Percentiles rank a stretch among this genome's conserved stretches.
phyloP scores from a whole-genome alignment of 2,888 invertebrate genomes.

The Hedya salicella region DNA sequence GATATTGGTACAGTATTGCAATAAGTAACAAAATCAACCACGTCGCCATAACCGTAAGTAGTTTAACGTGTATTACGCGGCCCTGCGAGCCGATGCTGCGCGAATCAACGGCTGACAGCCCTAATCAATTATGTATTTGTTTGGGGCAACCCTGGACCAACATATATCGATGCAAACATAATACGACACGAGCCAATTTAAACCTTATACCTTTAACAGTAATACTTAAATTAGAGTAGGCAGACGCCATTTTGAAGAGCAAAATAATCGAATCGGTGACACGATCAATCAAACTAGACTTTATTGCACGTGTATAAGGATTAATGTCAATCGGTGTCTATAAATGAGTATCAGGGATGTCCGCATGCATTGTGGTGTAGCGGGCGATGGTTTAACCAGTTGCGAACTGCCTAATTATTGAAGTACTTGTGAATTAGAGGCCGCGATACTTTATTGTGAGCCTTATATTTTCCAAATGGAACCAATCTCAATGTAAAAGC shows the following conservation, averaged over 20 bases:
- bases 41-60: slow-evolving; percentile 9
- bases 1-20: background rate
- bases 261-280: background rate
- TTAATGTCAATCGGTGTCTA: background rate
- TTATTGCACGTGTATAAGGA: background rate
- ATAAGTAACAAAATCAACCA: slow-evolving; percentile 6
- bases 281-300: background rate
- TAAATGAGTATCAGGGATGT: slow-evolving; percentile 13
- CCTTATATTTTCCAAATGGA: background rate
- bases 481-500: too few relatives aligned
- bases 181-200: background rate
- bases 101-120: slow-evolving; percentile 19
- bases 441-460: background rate
- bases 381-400: background rate
- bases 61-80: background rate
- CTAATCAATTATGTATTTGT: slow-evolving; percentile 36
- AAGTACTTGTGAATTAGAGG: background rate
- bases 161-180: slow-evolving; percentile 14
- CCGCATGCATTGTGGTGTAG: slow-evolving; percentile 1
- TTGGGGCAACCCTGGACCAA: slow-evolving; percentile 32
- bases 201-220: slow-evolving; percentile 7
- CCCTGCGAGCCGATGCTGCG: slow-evolving; percentile 3
- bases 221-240: slow-evolving; percentile 5
- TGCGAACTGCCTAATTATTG: background rate
- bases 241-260: background rate